Base-by-base conservation (phyloP, 2,113 vertebrate genomes). In the Chauna torquata region DNA sequence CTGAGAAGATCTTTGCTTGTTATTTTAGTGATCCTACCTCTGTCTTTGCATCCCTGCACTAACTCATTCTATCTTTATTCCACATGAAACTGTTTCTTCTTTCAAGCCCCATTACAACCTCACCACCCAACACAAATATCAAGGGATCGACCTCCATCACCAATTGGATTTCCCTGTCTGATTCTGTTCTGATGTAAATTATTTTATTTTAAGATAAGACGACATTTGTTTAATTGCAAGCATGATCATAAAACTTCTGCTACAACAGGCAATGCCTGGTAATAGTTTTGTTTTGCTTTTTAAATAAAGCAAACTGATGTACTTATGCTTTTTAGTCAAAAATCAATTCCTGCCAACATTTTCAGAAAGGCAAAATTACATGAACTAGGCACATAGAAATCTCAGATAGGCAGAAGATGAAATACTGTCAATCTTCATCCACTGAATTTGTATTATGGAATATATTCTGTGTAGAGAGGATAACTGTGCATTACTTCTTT, bases 231-330 rank as follows among this genome's bases (percentile, higher is more conserved):
- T 85, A 96, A 93, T 69, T 72, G 82, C 78, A 90, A 90, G 27
- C 36, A 72, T 32, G 49, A 59, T 57, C 66, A 7, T 47, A 82
- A 76, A 82, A 77, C 20, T 92, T 91, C 74, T 87, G 52, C 49
- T 82, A n/a, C 1, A 4, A 80, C 52, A 89, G 40, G 66, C 44
- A 87, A 90, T 45, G 58, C 12, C 62, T 88, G 54, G 66, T 59
- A 90, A 92, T 84, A 90, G 61, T 83, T 91, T 64, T 86, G 42
- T 11, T 92, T 94, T 93, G 44, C n/a, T 91, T 94, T 93, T 84
- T 89, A 89, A 92, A 79, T 82, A 89, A 88, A 92, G 42, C 62
- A 91, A 94, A 89, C 3, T 19, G 55, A 91, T 38, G 11, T 59
- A 84, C n/a, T 93, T 78, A 54, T 3, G 36, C 47, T 47, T 95